Evolutionary conservation across 2,113 vertebrate genomes (phyloP).

Genomic region (Cyprinodon variegatus): DNA sequence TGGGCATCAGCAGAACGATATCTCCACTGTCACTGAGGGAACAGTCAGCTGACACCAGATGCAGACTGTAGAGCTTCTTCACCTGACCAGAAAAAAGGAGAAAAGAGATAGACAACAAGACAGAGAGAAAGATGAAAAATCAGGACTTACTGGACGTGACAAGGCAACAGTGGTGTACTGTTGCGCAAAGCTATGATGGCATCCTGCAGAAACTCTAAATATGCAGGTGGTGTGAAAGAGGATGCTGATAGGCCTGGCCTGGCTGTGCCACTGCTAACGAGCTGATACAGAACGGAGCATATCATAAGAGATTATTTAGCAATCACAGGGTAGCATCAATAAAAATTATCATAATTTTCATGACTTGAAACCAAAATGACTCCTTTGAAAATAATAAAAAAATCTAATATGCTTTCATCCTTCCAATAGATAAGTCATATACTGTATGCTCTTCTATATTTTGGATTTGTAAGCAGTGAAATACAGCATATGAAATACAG

Average conservation of each 20-base stretch:
- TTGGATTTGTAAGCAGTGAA: constrained; percentile 4
- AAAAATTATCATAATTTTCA: constrained; percentile 73
- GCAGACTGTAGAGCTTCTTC: constrained; percentile 53
- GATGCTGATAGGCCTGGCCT: constrained; percentile 25
- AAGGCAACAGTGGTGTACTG: constrained; percentile 28
- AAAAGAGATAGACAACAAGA: background rate
- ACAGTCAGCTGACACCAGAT: constrained; percentile 71
- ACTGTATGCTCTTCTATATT: constrained; percentile 50
- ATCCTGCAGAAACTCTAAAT: constrained; percentile 16
- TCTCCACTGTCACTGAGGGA: constrained; percentile 60
- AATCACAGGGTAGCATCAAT: constrained; percentile 75
- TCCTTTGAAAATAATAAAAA: constrained; percentile 68
- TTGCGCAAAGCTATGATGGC: constrained; percentile 30
- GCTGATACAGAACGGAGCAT: constrained; percentile 60
- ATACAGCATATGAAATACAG: too few relatives aligned
- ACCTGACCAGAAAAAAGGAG: constrained; percentile 37
- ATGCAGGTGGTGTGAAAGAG: constrained; percentile 42
- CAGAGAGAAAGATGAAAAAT: constrained; percentile 22
- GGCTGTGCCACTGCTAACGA: constrained; percentile 40
- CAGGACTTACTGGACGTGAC: constrained; percentile 55
- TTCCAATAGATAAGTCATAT: constrained; percentile 59
- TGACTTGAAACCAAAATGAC: constrained; percentile 65
- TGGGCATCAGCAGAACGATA: constrained; percentile 72
- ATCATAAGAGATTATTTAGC: constrained; percentile 76
- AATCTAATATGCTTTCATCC: constrained; percentile 73